These are phyloP conservation scores for Acromyrmex charruanus DNA, from an alignment of 1,140 invertebrate species.

Conservation along the genomic window DNA sequence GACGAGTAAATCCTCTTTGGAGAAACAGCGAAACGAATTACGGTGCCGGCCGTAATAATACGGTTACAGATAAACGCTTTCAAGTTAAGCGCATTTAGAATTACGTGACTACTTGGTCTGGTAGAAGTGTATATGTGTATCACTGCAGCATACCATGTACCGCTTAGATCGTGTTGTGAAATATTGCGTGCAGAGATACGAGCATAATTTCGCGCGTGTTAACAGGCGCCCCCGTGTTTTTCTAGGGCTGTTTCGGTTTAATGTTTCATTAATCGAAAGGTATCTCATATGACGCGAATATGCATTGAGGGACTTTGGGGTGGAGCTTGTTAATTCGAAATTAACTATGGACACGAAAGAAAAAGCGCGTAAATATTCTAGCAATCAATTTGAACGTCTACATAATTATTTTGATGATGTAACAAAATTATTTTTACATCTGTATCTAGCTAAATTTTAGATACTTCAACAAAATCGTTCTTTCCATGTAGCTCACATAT, in stretches of 20 bases:
- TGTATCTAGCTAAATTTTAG: too few species aligned
- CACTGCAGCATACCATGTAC: not conserved
- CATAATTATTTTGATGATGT: too few species aligned
- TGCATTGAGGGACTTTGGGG: not conserved
- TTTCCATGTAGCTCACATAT: too few species aligned
- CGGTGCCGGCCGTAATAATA: constrained; percentile 68
- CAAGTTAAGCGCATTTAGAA: constrained; percentile 74
- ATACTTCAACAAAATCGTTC: too few species aligned
- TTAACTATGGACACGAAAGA: constrained; percentile 2
- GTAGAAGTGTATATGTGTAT: not conserved
- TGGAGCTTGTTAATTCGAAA: constrained; percentile 20
- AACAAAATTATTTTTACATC: too few species aligned
- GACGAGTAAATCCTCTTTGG: constrained; percentile 73
- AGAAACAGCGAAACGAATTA: constrained; percentile 74
- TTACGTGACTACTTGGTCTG: constrained; percentile 62
- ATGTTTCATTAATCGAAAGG: constrained; percentile 48
- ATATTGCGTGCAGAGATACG: constrained; percentile 47
- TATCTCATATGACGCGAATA: constrained; percentile 12
- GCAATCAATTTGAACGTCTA: too few species aligned
- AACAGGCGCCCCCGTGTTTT: constrained; percentile 44
- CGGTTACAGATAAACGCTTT: constrained; percentile 75
- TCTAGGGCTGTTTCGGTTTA: constrained; percentile 36
- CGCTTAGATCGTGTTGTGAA: constrained; percentile 45
- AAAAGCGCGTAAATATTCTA: not conserved
- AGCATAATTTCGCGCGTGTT: constrained; percentile 57